Evolutionary conservation across 2,797 vertebrate genomes (phyloP).

Genomic region (Ctenosaura bakeri): DNA sequence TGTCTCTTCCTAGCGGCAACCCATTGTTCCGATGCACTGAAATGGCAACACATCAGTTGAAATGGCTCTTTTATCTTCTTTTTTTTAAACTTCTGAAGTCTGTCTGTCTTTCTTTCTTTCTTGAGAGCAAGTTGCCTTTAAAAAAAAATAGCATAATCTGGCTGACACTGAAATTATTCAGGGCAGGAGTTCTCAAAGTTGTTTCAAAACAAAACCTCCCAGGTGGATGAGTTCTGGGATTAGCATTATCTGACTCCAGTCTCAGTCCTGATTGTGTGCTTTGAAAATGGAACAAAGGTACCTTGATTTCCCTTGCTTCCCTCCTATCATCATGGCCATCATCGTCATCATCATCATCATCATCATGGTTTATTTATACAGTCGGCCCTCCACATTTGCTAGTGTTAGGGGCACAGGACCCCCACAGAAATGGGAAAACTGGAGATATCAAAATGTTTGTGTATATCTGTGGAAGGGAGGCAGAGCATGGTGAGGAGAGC

Average conservation of each 20-base stretch:
- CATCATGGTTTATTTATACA: too few relatives aligned
- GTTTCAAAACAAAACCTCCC: not conserved
- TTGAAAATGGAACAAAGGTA: not conserved
- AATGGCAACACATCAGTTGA: conserved; percentile 38
- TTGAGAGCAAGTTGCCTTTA: not conserved
- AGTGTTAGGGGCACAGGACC: too few relatives aligned
- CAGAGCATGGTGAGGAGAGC: too few relatives aligned
- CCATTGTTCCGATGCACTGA: conserved; percentile 58
- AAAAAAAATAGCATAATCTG: not conserved
- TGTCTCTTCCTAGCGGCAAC: conserved; percentile 41
- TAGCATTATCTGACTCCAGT: not conserved
- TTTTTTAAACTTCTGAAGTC: conserved; percentile 3
- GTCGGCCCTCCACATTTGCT: too few relatives aligned
- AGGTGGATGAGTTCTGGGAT: not conserved
- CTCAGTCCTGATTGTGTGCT: not conserved
- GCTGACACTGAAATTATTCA: not conserved
- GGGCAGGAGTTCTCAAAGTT: too few relatives aligned
- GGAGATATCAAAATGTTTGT: too few relatives aligned
- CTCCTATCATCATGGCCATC: too few relatives aligned
- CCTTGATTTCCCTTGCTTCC: not conserved
- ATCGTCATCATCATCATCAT: too few relatives aligned
- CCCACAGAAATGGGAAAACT: too few relatives aligned
- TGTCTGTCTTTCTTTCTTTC: conserved; percentile 53
- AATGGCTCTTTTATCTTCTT: conserved; percentile 60
- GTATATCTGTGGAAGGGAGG: too few relatives aligned